phyloP scores from a whole-genome alignment of 2,797 vertebrate species.

The Spinus olivaceus region DNA sequence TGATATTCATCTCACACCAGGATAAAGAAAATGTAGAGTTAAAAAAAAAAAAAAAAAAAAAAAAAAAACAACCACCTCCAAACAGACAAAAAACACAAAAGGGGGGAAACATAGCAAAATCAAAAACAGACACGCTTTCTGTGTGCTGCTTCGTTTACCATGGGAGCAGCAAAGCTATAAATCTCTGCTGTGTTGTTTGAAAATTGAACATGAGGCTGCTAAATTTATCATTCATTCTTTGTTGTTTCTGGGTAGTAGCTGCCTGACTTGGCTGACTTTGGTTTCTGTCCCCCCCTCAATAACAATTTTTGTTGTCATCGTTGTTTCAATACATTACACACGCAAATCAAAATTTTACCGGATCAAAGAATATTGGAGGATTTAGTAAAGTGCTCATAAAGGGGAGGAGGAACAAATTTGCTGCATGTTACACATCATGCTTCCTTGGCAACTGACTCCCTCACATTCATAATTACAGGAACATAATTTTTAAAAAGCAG shows the following conservation, averaged over 20 bases:
- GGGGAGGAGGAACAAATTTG: slow-evolving; percentile 45
- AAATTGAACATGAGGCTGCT: slow-evolving; percentile 74
- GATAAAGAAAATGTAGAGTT: slow-evolving; percentile 84
- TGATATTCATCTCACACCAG: slow-evolving; percentile 90
- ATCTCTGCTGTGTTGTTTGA: slow-evolving; percentile 80
- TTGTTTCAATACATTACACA: slow-evolving; percentile 40
- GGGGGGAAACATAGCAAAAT: slow-evolving; percentile 79
- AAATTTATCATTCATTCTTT: slow-evolving; percentile 77
- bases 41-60: slow-evolving; percentile 49
- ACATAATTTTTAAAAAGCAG: slow-evolving; percentile 54
- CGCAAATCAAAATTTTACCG: slow-evolving; percentile 45
- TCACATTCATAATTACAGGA: slow-evolving; percentile 60
- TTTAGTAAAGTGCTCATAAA: slow-evolving; percentile 42
- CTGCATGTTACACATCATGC: slow-evolving; percentile 40
- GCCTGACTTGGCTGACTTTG: slow-evolving; percentile 69
- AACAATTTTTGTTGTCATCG: slow-evolving; percentile 37
- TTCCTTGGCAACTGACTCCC: slow-evolving; percentile 54
- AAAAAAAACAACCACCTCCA: slow-evolving; percentile 58
- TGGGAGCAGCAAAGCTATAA: slow-evolving; percentile 82
- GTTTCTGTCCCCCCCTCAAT: slow-evolving; percentile 51
- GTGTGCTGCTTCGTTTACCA: slow-evolving; percentile 84
- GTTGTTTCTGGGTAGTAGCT: slow-evolving; percentile 67
- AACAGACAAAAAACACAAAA: slow-evolving; percentile 79
- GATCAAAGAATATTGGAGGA: slow-evolving; percentile 47
- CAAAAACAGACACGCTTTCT: slow-evolving; percentile 85